Percentiles rank a stretch among this genome's conserved stretches.
Conservation (phyloP, 2,113 vertebrate species). For the Dipodomys spectabilis region DNA sequence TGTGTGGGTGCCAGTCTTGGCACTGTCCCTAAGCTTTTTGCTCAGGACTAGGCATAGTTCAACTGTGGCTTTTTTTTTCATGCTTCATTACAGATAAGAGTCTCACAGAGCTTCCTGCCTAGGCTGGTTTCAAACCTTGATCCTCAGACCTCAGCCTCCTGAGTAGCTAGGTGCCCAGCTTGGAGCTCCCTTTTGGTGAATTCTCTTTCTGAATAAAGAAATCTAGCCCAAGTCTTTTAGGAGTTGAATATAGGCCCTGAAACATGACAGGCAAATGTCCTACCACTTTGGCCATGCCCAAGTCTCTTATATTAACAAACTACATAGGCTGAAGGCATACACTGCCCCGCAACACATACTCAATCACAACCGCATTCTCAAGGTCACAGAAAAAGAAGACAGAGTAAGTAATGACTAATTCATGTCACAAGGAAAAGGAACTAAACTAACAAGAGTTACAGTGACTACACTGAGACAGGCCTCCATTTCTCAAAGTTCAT, state of each 20-base stretch:
- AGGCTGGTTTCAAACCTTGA: too few relatives aligned
- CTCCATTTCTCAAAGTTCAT: neutral
- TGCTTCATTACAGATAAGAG: neutral
- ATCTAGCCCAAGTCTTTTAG: neutral
- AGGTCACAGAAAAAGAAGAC: neutral
- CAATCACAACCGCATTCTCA: neutral
- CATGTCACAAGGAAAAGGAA: neutral
- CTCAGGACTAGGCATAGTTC: too few relatives aligned
- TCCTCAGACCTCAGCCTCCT: too few relatives aligned
- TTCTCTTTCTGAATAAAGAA: constrained; percentile 38
- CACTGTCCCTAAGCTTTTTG: too few relatives aligned
- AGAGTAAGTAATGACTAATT: neutral
- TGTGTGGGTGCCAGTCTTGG: too few relatives aligned
- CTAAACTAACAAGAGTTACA: neutral
- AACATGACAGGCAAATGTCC: too few relatives aligned
- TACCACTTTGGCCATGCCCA: too few relatives aligned
- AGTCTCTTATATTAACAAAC: neutral
- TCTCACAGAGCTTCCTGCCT: too few relatives aligned
- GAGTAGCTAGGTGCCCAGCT: neutral
- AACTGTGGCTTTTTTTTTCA: too few relatives aligned
- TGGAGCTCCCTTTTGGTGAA: neutral
- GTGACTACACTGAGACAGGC: neutral
- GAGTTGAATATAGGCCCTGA: too few relatives aligned
- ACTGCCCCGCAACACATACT: neutral
- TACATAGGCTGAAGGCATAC: neutral